Evolutionary conservation across 2,113 vertebrate species (phyloP).

Genomic region (Strix uralensis): DNA sequence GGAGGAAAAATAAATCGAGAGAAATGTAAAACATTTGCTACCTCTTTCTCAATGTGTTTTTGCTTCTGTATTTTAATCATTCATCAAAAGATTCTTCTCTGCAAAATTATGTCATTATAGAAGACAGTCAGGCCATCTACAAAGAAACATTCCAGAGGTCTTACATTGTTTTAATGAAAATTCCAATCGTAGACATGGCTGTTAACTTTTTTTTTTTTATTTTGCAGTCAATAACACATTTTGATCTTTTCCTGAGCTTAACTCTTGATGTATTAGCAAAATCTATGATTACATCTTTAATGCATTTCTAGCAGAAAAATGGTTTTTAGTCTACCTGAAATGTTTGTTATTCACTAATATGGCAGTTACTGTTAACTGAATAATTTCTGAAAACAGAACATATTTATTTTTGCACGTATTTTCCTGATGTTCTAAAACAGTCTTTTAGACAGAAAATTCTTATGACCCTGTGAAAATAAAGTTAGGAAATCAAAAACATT

Average conservation of each 20-base stretch:
- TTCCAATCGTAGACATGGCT: neutral
- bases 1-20: neutral
- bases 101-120: neutral
- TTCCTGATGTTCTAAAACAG: neutral
- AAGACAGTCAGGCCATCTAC: neutral
- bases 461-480: neutral
- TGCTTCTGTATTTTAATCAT: neutral
- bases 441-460: neutral
- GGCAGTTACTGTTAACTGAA: neutral
- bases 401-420: neutral
- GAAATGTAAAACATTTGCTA: neutral
- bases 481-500: neutral
- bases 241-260: conserved; percentile 14
- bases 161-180: neutral
- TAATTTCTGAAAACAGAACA: neutral
- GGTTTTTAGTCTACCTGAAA: neutral
- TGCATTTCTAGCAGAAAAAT: neutral
- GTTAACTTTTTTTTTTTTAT: neutral
- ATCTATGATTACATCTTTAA: neutral
- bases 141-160: neutral
- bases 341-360: neutral
- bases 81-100: neutral
- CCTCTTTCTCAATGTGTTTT: neutral
- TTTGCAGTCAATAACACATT: neutral
- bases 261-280: conserved; percentile 1